phyloP scores from a whole-genome alignment of 2,797 vertebrate genomes.

The Pterois miles region DNA sequence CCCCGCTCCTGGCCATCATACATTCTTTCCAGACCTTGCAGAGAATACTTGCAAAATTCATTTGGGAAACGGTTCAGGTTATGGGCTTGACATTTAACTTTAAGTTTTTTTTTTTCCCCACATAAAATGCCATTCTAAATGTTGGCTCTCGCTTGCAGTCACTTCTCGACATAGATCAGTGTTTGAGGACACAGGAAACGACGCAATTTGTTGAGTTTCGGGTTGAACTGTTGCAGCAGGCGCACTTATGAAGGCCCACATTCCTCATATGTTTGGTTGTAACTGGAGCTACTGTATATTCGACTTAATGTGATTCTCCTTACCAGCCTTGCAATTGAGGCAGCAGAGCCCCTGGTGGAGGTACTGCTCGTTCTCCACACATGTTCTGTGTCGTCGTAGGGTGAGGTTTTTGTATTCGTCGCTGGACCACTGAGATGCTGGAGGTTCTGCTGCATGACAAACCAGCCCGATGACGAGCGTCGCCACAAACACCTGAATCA shows the following conservation, averaged over 20 bases:
- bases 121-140: not conserved
- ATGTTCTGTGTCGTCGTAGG: slow-evolving; percentile 51
- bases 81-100: slow-evolving; percentile 43
- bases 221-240: not conserved
- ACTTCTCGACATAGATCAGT: not conserved
- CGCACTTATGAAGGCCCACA: not conserved
- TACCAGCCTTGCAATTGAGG: slow-evolving; percentile 84
- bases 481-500: slow-evolving; percentile 56
- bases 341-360: slow-evolving; percentile 78
- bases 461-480: slow-evolving; percentile 40
- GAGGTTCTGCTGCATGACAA: slow-evolving; percentile 63
- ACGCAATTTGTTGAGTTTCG: not conserved
- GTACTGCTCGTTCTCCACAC: slow-evolving; percentile 83
- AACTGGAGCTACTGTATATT: not conserved
- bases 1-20: slow-evolving; percentile 5
- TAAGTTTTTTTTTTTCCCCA: not conserved
- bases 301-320: slow-evolving; percentile 40
- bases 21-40: slow-evolving; percentile 54
- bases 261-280: not conserved
- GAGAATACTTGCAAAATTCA: slow-evolving; percentile 30
- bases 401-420: slow-evolving; percentile 69
- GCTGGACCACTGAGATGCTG: slow-evolving; percentile 63
- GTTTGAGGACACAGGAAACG: not conserved
- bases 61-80: slow-evolving; percentile 20
- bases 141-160: not conserved